phyloP scores from a whole-genome alignment of 1,140 invertebrate genomes.

The Telenomus remus region DNA sequence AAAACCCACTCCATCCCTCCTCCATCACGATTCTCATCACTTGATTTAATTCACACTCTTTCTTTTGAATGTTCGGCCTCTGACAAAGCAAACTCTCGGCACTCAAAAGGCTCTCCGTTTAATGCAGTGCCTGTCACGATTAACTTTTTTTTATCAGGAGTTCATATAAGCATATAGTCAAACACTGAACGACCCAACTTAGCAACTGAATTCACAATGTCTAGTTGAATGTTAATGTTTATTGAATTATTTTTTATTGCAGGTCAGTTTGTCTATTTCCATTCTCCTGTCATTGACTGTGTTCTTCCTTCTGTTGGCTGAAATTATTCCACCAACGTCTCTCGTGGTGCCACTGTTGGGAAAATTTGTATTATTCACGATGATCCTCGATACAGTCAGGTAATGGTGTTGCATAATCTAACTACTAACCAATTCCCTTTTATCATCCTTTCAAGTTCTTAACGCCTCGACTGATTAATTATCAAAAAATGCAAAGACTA shows the following conservation, averaged over 20 bases:
- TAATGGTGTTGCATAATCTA: constrained; percentile 42
- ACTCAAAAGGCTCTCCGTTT: constrained; percentile 1
- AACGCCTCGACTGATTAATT: too few species aligned
- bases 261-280: constrained; percentile 97
- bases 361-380: constrained; percentile 99
- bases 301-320: constrained; percentile 98
- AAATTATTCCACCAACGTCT: constrained; percentile 99
- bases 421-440: constrained; percentile 33
- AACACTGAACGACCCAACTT: too few species aligned
- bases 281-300: constrained; percentile 99
- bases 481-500: too few species aligned
- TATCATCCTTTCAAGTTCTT: constrained; percentile 23
- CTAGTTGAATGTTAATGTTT: too few species aligned
- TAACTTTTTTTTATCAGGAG: constrained; percentile 10
- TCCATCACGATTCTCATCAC: neutral
- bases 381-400: constrained; percentile 98
- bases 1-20: constrained; percentile 51
- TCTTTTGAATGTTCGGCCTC: constrained; percentile 14
- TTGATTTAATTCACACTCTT: constrained; percentile 36
- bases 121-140: constrained; percentile 10
- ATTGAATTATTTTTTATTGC: constrained; percentile 53
- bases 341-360: constrained; percentile 98
- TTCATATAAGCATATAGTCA: too few species aligned
- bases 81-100: constrained; percentile 19
- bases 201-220: too few species aligned